phyloP scores from a whole-genome alignment of 2,888 invertebrate species.

The Apoda limacodes region DNA sequence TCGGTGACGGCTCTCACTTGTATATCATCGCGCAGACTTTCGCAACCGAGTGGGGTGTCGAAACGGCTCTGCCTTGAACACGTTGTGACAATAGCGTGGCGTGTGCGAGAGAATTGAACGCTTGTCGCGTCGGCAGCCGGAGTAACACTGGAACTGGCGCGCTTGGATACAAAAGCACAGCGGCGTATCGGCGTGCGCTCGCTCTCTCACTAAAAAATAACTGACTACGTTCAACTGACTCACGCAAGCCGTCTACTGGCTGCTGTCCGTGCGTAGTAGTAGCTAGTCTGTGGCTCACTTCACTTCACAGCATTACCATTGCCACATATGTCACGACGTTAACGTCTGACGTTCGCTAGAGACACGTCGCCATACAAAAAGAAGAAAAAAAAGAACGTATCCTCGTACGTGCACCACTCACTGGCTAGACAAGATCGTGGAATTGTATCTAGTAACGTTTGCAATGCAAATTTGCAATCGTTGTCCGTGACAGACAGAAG shows the following conservation, averaged over 20 bases:
- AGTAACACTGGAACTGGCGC: slow-evolving; percentile 22
- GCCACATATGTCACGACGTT: too few species aligned
- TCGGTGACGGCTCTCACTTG: slow-evolving; percentile 62
- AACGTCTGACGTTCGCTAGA: too few species aligned
- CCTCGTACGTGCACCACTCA: too few species aligned
- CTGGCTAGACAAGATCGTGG: too few species aligned
- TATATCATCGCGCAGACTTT: slow-evolving; percentile 69
- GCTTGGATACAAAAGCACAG: neutral
- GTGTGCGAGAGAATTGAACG: slow-evolving; percentile 2
- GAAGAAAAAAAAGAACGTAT: too few species aligned
- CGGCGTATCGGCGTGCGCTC: slow-evolving; percentile 12
- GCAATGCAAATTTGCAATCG: too few species aligned
- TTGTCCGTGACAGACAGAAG: too few species aligned
- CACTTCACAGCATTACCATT: too few species aligned
- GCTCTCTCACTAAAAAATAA: slow-evolving; percentile 18
- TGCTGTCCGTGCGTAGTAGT: too few species aligned
- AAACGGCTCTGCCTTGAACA: slow-evolving; percentile 48
- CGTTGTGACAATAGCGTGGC: slow-evolving; percentile 27
- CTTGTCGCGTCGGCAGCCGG: slow-evolving; percentile 19
- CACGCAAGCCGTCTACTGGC: slow-evolving; percentile 25
- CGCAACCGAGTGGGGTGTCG: slow-evolving; percentile 62
- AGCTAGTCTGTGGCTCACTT: slow-evolving; percentile 42
- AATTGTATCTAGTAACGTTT: too few species aligned
- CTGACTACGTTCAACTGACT: too few species aligned
- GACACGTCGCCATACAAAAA: too few species aligned